phyloP scores from a whole-genome alignment of 1,140 invertebrate species.

The Brachionus koreanus region DNA sequence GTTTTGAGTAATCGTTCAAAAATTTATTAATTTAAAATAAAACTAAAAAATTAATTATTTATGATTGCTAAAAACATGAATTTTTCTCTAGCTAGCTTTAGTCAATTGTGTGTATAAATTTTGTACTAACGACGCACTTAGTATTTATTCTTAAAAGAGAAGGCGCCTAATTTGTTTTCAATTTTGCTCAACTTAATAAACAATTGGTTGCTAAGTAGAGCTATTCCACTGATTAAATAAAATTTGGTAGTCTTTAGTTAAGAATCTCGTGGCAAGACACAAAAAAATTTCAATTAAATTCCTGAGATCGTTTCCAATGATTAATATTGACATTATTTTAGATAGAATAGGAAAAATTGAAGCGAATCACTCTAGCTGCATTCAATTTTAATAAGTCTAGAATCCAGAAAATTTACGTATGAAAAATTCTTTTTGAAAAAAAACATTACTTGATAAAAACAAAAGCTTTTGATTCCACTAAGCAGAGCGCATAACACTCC shows the following conservation, averaged over 20 bases:
- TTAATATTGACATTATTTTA: not conserved
- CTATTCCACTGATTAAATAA: not conserved
- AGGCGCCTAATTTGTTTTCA: conserved; percentile 3
- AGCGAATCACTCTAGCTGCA: not conserved
- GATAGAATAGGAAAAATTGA: not conserved
- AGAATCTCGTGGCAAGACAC: not conserved
- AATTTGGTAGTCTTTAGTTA: not conserved
- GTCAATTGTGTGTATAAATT: not conserved
- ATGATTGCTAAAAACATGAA: not conserved
- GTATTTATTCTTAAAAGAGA: not conserved
- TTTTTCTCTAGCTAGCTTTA: not conserved
- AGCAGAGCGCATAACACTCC: not conserved
- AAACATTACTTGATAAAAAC: not conserved
- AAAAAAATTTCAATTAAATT: not conserved
- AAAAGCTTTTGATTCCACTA: not conserved
- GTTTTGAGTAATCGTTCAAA: not conserved
- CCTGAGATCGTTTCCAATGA: not conserved
- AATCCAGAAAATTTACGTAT: not conserved
- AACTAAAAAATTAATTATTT: not conserved
- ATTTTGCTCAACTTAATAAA: not conserved
- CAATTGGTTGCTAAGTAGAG: conserved; percentile 15
- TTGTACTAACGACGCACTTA: not conserved
- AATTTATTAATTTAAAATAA: not conserved
- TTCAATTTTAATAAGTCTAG: too few species aligned
- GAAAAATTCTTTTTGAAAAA: not conserved